phyloP scores from a whole-genome alignment of 2,797 vertebrate species.

The Loriculus beryllinus region DNA sequence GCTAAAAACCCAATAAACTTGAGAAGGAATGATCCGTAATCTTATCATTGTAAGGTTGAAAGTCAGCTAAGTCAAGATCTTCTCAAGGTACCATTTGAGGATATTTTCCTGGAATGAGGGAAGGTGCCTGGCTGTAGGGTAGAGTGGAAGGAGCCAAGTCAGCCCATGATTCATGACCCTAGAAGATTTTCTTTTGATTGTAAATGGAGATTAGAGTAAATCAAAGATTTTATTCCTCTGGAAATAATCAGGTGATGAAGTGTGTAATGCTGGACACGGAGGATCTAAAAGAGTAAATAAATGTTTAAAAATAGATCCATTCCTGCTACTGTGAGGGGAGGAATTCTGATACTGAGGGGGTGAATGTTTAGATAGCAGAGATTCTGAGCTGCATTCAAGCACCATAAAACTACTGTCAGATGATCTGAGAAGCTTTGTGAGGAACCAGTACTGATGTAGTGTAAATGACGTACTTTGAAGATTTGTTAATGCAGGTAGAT shows the following conservation, averaged over 20 bases:
- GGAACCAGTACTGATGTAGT: neutral
- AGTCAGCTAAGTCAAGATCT: neutral
- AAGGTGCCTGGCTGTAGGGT: neutral
- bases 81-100: neutral
- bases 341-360: neutral
- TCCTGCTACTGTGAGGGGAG: neutral
- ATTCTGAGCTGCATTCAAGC: neutral
- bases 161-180: neutral
- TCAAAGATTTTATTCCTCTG: constrained; percentile 8
- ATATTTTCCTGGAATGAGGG: neutral
- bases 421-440: neutral
- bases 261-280: neutral
- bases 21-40: neutral
- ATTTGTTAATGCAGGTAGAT: neutral
- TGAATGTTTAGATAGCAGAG: neutral
- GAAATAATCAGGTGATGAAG: constrained; percentile 7
- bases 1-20: neutral
- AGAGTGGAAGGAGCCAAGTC: neutral
- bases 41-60: neutral
- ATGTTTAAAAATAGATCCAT: constrained; percentile 4
- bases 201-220: neutral
- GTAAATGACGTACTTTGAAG: neutral
- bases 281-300: neutral
- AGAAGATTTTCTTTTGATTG: neutral
- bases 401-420: neutral